Base-by-base conservation (phyloP, 1,140 invertebrate genomes). In the Drosophila fuyamai region DNA sequence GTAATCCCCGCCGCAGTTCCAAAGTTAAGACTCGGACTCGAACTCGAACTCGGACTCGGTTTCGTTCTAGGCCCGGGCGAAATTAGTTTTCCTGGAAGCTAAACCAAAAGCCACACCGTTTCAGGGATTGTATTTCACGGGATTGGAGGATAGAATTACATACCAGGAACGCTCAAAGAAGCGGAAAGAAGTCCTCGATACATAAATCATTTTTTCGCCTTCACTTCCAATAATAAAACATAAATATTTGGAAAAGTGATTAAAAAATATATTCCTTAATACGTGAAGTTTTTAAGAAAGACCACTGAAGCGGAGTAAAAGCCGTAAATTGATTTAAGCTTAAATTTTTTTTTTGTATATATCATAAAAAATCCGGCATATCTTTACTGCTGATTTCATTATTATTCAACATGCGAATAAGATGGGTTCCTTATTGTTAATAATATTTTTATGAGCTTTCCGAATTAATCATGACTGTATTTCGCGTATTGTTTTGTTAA, bases 1-100 rank as follows among this genome's bases (percentile, higher is more conserved):
- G 50, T 56, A 41, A 71, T 56, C 67, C 43, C 51, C 27, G 12
- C 18, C 44, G 5, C 23, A 43, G 27, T 56, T 54, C 12, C 23
- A 27, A 58, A 58, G 10, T 35, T 32, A 46, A 41, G 35, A 46
- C 56, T 18, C 4, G 1, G 40, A 16, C 54, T 57, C 18, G 18
- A 9, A 2, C 9, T 23, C 44, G 10, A 14, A 14, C n/a, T 43
- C 41, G 5, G 13, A 29, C 54, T 14, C 36, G n/a, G 23, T 56
- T 56, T 40, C 40, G 13, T 29, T 27, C 65, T 50, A 55, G 60
- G 29, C 44, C 10, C 27, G 18, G 27, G 38, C 40, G 16, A 67
- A 68, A 68, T 68, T 68, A 54, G 65, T 68, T 68, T 68, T 68
- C 65, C 61, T 29, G 47, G 65, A 68, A 68, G 27, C 29, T 16